A percentile compares a stretch with the other conserved stretches of the same genome.
phyloP scores from a whole-genome alignment of 2,888 invertebrate species.

The Lacanobia oleracea region DNA sequence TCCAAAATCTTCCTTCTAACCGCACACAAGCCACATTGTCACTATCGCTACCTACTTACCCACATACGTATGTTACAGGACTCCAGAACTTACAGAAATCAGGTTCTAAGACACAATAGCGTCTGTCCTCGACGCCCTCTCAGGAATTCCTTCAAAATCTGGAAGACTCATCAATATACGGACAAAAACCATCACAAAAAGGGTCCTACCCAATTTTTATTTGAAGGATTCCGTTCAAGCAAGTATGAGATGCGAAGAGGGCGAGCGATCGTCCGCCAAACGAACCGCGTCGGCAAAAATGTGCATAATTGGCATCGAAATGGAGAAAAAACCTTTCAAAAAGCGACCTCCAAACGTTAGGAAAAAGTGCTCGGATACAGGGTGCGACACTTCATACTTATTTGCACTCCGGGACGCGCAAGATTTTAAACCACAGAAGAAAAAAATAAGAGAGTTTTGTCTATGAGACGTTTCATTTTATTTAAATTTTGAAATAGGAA shows the following conservation, averaged over 20 bases:
- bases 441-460: background rate
- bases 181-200: conserved; percentile 87
- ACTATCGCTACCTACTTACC: conserved; percentile 14
- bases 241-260: conserved; percentile 80
- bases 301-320: conserved; percentile 88
- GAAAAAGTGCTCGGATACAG: conserved; percentile 89
- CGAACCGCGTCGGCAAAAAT: conserved; percentile 88
- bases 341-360: conserved; percentile 88
- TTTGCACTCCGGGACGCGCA: background rate
- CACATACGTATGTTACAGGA: conserved; percentile 50
- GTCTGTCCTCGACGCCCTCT: conserved; percentile 72
- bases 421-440: background rate
- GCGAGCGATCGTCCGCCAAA: conserved; percentile 80
- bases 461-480: background rate
- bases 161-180: conserved; percentile 86
- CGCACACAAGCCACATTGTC: conserved; percentile 6
- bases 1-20: background rate
- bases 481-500: conserved; percentile 19
- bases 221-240: conserved; percentile 87
- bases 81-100: conserved; percentile 59
- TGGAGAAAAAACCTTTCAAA: conserved; percentile 88
- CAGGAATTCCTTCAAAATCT: conserved; percentile 85
- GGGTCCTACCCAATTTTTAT: conserved; percentile 85
- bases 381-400: conserved; percentile 67
- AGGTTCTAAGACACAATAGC: conserved; percentile 75